phyloP scores from a whole-genome alignment of 1,140 invertebrate genomes.

The honey bee (Apis mellifera) region DNA sequence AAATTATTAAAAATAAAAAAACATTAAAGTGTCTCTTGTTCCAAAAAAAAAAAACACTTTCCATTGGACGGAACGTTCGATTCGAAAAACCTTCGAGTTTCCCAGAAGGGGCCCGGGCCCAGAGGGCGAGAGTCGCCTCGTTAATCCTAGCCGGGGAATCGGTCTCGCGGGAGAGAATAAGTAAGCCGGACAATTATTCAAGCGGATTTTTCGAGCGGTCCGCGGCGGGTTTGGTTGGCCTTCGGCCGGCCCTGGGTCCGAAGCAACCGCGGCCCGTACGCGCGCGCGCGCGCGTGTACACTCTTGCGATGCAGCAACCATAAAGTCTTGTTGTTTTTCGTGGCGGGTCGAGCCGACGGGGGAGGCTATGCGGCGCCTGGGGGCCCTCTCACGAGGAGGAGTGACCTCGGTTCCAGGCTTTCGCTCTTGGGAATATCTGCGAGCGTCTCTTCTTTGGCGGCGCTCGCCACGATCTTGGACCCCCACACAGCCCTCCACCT shows the following conservation, averaged over 20 bases:
- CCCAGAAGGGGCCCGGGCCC: no score
- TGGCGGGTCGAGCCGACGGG: constrained; percentile 62
- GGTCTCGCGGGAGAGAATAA: background rate
- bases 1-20: no score
- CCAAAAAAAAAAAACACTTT: no score
- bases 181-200: constrained; percentile 42
- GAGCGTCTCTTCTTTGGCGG: constrained; percentile 67
- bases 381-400: constrained; percentile 81
- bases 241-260: constrained; percentile 58
- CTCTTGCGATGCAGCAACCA: constrained; percentile 61
- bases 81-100: background rate
- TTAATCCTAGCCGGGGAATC: constrained; percentile 14
- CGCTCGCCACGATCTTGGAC: constrained; percentile 44
- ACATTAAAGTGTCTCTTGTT: no score
- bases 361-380: constrained; percentile 77
- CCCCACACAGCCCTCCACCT: constrained; percentile 36
- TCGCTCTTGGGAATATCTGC: constrained; percentile 77
- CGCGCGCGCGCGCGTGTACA: constrained; percentile 38
- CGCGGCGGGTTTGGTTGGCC: constrained; percentile 53
- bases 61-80: background rate
- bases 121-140: background rate
- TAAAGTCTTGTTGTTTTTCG: constrained; percentile 76
- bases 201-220: constrained; percentile 30
- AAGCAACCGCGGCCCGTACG: constrained; percentile 49
- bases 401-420: constrained; percentile 77